Evolutionary conservation across 2,888 invertebrate species (phyloP).

Genomic region (Byasa hedistus): DNA sequence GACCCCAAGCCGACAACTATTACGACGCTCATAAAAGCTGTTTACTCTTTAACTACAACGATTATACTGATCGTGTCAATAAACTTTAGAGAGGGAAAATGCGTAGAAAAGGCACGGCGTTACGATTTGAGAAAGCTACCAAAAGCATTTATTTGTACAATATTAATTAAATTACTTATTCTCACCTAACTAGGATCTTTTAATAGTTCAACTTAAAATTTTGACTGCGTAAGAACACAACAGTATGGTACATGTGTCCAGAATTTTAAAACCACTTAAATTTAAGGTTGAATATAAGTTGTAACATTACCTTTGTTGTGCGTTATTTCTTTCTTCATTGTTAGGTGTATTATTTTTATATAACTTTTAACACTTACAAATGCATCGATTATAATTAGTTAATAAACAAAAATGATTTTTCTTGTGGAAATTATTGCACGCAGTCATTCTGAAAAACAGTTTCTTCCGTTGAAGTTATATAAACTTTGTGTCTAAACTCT

Average conservation of each 20-base stretch:
- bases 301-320: neutral
- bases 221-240: too few relatives aligned
- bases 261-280: neutral
- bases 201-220: too few relatives aligned
- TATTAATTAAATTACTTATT: neutral
- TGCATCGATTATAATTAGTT: neutral
- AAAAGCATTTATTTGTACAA: slow-evolving; percentile 1
- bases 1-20: slow-evolving; percentile 43
- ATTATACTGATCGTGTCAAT: slow-evolving; percentile 24
- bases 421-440: neutral
- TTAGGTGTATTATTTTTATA: neutral
- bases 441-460: neutral
- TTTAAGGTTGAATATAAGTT: neutral
- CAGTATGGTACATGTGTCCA: neutral
- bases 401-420: neutral
- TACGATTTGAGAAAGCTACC: neutral
- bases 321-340: neutral
- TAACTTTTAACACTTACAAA: neutral
- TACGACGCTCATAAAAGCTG: slow-evolving; percentile 36
- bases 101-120: neutral
- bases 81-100: slow-evolving; percentile 30
- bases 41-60: slow-evolving; percentile 26
- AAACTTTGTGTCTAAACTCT: slow-evolving; percentile 12
- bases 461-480: slow-evolving; percentile 15
- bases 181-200: too few relatives aligned